Evolutionary conservation across 1,140 invertebrate species (phyloP).

Genomic region (Branchinecta lindahli): DNA sequence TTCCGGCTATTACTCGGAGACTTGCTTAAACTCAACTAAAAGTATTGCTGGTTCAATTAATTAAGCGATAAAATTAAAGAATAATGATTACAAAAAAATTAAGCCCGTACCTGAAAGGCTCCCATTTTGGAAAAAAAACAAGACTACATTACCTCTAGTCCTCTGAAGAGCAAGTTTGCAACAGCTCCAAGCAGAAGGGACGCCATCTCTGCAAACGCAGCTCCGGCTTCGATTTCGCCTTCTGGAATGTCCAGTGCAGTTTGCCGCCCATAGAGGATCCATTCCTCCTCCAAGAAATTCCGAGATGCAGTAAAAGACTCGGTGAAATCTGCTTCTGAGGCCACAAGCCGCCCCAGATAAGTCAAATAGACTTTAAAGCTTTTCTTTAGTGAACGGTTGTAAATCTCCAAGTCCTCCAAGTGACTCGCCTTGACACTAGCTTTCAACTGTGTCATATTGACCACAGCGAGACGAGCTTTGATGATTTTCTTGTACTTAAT

Average conservation of each 20-base stretch:
- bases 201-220: slow-evolving; percentile 32
- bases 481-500: not conserved
- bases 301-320: slow-evolving; percentile 37
- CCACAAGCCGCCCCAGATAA: slow-evolving; percentile 54
- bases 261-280: slow-evolving; percentile 40
- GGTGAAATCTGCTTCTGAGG: slow-evolving; percentile 42
- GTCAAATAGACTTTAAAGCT: slow-evolving; percentile 46
- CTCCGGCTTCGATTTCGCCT: slow-evolving; percentile 46
- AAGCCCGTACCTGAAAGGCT: too few relatives aligned
- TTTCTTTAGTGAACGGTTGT: not conserved
- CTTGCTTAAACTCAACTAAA: too few relatives aligned
- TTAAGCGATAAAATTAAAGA: too few relatives aligned
- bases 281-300: slow-evolving; percentile 61
- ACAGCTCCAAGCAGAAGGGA: not conserved
- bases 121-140: not conserved
- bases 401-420: not conserved
- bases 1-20: too few relatives aligned
- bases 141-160: not conserved
- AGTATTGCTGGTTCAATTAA: too few relatives aligned
- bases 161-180: not conserved
- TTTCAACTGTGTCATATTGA: not conserved
- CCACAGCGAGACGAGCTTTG: not conserved
- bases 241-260: slow-evolving; percentile 50
- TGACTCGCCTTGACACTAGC: not conserved
- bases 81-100: too few relatives aligned